phyloP scores from a whole-genome alignment of 2,888 invertebrate genomes.

The Teinopalpus imperialis region DNA sequence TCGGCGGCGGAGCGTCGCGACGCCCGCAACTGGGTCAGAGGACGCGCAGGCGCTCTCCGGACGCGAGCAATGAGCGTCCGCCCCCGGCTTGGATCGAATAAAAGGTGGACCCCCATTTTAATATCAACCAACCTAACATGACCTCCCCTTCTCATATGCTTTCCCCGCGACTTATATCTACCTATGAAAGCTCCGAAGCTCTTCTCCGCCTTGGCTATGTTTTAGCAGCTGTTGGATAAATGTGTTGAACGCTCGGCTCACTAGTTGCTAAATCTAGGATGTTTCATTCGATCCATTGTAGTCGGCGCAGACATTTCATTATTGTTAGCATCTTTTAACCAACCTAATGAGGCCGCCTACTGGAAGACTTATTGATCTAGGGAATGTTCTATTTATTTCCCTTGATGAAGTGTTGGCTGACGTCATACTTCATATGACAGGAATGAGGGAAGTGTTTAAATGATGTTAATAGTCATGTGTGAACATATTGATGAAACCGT shows the following conservation, averaged over 20 bases:
- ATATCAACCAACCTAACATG: conserved; percentile 47
- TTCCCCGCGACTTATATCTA: conserved; percentile 34
- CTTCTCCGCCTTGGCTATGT: conserved; percentile 43
- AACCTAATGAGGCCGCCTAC: conserved; percentile 30
- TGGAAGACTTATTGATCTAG: conserved; percentile 25
- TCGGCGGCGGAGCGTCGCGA: conserved; percentile 43
- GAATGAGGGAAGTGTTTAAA: not conserved
- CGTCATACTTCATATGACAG: conserved; percentile 14
- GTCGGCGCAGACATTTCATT: conserved; percentile 41
- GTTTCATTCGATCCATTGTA: conserved; percentile 46
- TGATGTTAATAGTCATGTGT: not conserved
- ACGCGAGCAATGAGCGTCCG: conserved; percentile 75
- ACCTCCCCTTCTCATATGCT: conserved; percentile 56
- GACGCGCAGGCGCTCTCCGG: conserved; percentile 75
- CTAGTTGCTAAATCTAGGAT: conserved; percentile 70
- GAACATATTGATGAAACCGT: not conserved
- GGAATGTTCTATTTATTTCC: conserved; percentile 36
- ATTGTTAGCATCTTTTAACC: conserved; percentile 35
- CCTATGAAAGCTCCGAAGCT: conserved; percentile 42
- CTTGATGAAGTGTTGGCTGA: conserved; percentile 41
- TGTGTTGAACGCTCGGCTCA: conserved; percentile 68
- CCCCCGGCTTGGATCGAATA: conserved; percentile 69
- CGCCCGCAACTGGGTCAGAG: conserved; percentile 71
- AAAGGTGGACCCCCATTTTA: conserved; percentile 63
- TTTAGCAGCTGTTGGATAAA: conserved; percentile 68